Conservation (phyloP, 2,888 invertebrate species). For the Drosophila vallismaia region DNA sequence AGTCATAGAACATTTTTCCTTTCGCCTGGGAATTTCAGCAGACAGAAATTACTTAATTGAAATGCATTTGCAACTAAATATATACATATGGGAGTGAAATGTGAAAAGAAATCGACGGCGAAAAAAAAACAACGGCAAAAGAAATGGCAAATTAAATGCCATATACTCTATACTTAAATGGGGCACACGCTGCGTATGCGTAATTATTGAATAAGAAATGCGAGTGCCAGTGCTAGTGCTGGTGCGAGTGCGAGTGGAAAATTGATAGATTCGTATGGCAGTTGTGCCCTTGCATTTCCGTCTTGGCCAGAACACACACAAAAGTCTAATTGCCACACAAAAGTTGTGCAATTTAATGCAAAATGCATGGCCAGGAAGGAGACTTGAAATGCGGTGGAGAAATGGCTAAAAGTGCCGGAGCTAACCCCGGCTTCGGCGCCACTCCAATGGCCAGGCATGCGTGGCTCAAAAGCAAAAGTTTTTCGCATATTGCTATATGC, state of each 20-base stretch:
- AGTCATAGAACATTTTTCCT: conserved; percentile 12
- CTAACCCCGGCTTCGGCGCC: conserved; percentile 46
- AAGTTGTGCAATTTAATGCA: conserved; percentile 80
- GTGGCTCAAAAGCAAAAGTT: conserved; percentile 74
- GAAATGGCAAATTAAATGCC: conserved; percentile 24
- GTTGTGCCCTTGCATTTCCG: conserved; percentile 39
- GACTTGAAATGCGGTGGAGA: neutral
- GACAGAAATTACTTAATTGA: conserved; percentile 73
- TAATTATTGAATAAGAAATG: conserved; percentile 60
- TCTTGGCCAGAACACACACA: conserved; percentile 18
- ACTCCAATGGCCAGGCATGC: conserved; percentile 71
- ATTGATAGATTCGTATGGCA: conserved; percentile 20
- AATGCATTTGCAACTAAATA: conserved; percentile 50
- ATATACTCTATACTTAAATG: conserved; percentile 14
- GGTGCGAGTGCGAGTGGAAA: neutral
- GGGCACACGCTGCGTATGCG: conserved; percentile 64
- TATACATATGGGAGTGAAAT: conserved; percentile 32
- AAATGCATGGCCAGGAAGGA: conserved; percentile 56
- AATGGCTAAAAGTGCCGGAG: no score
- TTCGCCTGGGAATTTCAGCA: conserved; percentile 68
- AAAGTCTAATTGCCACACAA: conserved; percentile 70
- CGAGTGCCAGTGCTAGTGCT: neutral
- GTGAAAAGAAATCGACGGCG: conserved; percentile 16
- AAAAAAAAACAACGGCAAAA: conserved; percentile 21
- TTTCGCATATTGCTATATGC: conserved; percentile 62